Conservation (phyloP, 2,888 invertebrate genomes). For the Pristionchus mayeri region DNA sequence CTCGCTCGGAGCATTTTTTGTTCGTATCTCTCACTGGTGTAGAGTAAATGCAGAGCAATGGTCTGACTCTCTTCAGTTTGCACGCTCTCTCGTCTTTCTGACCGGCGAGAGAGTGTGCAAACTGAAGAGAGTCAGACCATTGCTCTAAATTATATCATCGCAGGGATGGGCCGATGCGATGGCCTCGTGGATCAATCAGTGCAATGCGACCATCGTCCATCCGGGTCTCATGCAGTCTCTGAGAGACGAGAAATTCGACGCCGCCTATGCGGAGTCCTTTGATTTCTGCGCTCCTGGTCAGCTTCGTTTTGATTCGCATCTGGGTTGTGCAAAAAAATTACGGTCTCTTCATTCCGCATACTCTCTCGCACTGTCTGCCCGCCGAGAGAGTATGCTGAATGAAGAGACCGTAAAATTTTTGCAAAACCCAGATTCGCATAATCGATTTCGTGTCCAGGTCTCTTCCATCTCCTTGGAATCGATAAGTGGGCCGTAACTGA, state of each 20-base stretch:
- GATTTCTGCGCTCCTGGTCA: not conserved
- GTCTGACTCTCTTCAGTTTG: not conserved
- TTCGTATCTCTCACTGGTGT: not conserved
- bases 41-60: too few species aligned
- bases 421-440: too few species aligned
- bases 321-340: too few species aligned
- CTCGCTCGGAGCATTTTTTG: not conserved
- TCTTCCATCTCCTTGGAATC: slow-evolving; percentile 2
- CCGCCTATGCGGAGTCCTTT: not conserved
- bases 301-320: not conserved
- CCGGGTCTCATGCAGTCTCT: not conserved
- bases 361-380: too few species aligned
- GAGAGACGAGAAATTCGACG: not conserved
- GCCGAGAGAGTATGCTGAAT: too few species aligned
- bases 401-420: too few species aligned
- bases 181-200: not conserved
- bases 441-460: not conserved
- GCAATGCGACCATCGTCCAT: not conserved
- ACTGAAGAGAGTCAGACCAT: not conserved
- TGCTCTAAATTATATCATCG: not conserved
- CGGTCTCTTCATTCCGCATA: too few species aligned
- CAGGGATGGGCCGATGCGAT: not conserved
- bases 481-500: slow-evolving; percentile 1
- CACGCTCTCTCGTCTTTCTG: too few species aligned
- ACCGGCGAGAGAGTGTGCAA: too few species aligned